Evolutionary conservation across 2,888 invertebrate species (phyloP).

Genomic region (Cerastis leucographa): DNA sequence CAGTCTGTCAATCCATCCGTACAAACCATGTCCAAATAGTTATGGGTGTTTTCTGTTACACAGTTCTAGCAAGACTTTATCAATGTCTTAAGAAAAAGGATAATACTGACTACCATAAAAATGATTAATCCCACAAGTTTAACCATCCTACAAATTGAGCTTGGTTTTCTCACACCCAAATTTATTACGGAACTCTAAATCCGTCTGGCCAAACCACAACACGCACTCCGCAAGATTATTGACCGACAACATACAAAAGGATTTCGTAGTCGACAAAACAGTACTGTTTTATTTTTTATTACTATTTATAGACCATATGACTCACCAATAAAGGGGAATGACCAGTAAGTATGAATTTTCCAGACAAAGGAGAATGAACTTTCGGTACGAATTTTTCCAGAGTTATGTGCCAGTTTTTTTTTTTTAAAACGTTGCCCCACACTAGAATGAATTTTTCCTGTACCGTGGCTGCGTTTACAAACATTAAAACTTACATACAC

Average conservation of each 20-base stretch:
- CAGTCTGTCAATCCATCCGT: background rate
- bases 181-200: constrained; percentile 23
- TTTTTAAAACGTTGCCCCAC: no score
- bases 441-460: no score
- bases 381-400: background rate
- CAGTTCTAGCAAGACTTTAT: background rate
- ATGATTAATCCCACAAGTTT: background rate
- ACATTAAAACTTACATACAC: no score
- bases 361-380: constrained; percentile 19
- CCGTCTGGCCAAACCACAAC: background rate
- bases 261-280: constrained; percentile 9
- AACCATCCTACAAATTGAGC: background rate
- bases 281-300: constrained; percentile 4
- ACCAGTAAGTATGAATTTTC: constrained; percentile 13
- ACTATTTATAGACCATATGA: constrained; percentile 29
- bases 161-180: background rate
- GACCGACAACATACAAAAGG: constrained; percentile 21
- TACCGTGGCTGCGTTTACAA: no score
- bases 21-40: background rate
- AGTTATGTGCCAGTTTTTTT: no score
- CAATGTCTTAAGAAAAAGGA: background rate
- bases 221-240: constrained; percentile 20
- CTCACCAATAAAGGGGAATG: constrained; percentile 11
- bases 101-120: background rate
- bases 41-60: background rate